Base-by-base conservation (phyloP, 2,113 vertebrate genomes). In the Nycticorax nycticorax region DNA sequence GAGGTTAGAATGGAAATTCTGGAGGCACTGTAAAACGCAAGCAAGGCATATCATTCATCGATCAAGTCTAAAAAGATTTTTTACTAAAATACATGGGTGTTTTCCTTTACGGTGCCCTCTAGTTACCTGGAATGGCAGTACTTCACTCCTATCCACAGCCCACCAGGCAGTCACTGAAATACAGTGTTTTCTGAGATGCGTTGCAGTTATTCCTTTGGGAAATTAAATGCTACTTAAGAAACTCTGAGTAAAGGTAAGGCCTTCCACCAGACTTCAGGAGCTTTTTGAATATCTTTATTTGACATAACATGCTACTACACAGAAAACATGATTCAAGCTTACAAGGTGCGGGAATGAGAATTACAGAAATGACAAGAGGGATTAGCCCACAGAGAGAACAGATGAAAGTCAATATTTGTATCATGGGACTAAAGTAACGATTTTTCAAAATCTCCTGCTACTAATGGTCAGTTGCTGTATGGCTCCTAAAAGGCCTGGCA, bases 331-430 rank as follows among this genome's bases (percentile, higher is more conserved):
- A 74, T 64, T 93, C 27, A 82, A 71, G 63, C 8, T 90, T 94
- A 87, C 62, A 78, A 74, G 50, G 30, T 18, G 1, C 9, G 5
- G 66, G 57, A 86, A 77, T 48, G 55, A 82, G 68, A 66, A 89
- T 94, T 97, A 79, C 66, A 95, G 84, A 83, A 85, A 93, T 79
- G 62, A 84, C 75, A 92, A 80, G 69, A 94, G 47, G 72, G 84
- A 92, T 97, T 96, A 96, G 75, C 62, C 86, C 50, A 15, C 63
- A 64, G 66, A 93, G 89, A 78, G 85, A 91, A 71, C 4, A 78
- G 81, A 86, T 89, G 68, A 91, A 96, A 96, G 68, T 86, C 78
- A 92, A 33, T 93, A 53, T 90, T 88, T n/a, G 37, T 48, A 67
- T 71, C 77, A 28, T 57, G 86, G 75, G 81, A 93, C 81, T 77